Conservation (phyloP, 2,888 invertebrate genomes). For the Lampropteryx suffumata region DNA sequence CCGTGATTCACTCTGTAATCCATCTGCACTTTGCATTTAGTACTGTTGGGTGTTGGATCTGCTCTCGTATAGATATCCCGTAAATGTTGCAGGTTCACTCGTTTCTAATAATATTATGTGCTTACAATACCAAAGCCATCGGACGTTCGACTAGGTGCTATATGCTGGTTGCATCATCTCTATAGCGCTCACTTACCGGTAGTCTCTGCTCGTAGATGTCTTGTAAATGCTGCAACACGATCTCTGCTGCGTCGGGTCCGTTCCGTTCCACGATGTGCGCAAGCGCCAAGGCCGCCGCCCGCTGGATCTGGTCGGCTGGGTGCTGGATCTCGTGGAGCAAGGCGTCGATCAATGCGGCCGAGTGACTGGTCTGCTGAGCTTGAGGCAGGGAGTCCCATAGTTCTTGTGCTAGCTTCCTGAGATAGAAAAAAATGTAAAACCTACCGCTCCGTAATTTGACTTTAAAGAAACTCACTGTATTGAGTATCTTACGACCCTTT, state of each 20-base stretch:
- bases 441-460: no score
- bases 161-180: not conserved
- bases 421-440: no score
- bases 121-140: no score
- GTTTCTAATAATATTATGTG: no score
- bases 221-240: constrained; percentile 85
- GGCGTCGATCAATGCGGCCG: constrained; percentile 76
- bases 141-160: no score
- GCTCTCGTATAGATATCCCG: no score
- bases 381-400: constrained; percentile 63
- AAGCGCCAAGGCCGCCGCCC: constrained; percentile 91
- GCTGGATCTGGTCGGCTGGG: constrained; percentile 91
- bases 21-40: no score
- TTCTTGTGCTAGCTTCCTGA: constrained; percentile 66
- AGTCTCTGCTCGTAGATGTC: constrained; percentile 89
- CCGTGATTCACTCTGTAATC: no score
- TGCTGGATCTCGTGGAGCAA: constrained; percentile 89
- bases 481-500: no score
- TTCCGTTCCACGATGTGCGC: constrained; percentile 84
- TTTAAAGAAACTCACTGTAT: no score
- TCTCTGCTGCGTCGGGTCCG: constrained; percentile 46
- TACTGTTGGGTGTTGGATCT: no score
- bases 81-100: no score
- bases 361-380: constrained; percentile 49
- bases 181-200: constrained; percentile 58